Conservation (phyloP, 2,797 vertebrate genomes). For the Anniella stebbinsi region DNA sequence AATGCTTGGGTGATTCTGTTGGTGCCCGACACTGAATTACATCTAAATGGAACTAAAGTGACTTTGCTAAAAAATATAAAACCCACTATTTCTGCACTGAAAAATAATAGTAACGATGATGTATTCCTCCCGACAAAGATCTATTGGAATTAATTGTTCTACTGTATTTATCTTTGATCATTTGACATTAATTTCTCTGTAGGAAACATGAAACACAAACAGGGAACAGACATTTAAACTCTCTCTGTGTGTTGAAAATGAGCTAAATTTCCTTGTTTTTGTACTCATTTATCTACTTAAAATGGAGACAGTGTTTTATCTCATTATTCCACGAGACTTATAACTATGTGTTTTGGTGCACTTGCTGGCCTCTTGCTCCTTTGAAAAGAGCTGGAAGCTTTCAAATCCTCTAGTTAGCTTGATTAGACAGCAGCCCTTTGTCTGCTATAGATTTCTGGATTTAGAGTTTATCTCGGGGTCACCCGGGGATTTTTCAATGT, state of each 20-base stretch:
- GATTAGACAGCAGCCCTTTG: constrained; percentile 58
- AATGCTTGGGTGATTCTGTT: neutral
- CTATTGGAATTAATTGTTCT: neutral
- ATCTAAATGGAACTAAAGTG: constrained; percentile 8
- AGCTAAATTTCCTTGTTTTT: constrained; percentile 41
- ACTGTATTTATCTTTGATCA: constrained; percentile 16
- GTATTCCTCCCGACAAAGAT: neutral
- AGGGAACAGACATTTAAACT: constrained; percentile 30
- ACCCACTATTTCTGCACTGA: neutral
- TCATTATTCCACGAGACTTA: constrained; percentile 46
- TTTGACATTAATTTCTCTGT: constrained; percentile 6
- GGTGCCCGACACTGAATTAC: constrained; percentile 2
- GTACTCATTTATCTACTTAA: constrained; percentile 49
- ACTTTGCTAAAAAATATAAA: constrained; percentile 16
- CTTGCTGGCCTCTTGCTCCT: constrained; percentile 36
- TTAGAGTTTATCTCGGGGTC: constrained; percentile 58
- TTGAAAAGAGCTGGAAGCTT: constrained; percentile 57
- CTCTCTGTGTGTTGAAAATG: constrained; percentile 13
- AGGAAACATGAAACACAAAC: constrained; percentile 2
- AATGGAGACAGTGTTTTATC: neutral
- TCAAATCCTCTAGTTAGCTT: constrained; percentile 54
- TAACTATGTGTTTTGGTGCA: constrained; percentile 37
- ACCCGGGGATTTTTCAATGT: neutral
- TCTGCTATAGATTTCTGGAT: constrained; percentile 66
- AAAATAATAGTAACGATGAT: neutral